These are phyloP conservation scores for Bradypodion ventrale DNA, from an alignment of 2,797 vertebrate species.

Conservation along the genomic window DNA sequence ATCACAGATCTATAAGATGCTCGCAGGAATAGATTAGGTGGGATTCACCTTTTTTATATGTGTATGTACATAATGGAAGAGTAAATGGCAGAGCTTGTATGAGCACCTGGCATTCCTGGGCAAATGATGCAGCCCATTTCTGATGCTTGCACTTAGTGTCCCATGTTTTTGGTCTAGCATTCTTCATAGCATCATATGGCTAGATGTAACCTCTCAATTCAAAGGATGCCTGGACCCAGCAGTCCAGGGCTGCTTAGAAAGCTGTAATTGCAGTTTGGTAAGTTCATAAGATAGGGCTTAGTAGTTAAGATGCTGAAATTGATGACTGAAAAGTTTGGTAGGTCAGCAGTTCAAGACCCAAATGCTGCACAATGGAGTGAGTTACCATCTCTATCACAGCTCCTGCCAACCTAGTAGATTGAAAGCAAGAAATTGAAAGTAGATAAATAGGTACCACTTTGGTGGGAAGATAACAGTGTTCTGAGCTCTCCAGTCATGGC, in stretches of 20 bases:
- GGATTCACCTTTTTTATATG: background rate
- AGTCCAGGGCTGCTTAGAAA: background rate
- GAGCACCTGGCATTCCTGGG: background rate
- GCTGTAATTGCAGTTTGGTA: background rate
- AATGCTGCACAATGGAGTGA: too few relatives aligned
- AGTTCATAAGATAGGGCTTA: background rate
- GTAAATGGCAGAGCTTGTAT: background rate
- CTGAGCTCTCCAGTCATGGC: too few relatives aligned
- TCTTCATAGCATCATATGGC: background rate
- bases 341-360: too few relatives aligned
- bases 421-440: too few relatives aligned
- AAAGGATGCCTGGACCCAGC: background rate
- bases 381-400: too few relatives aligned
- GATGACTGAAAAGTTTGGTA: too few relatives aligned
- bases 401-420: too few relatives aligned
- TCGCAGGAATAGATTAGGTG: background rate
- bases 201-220: background rate
- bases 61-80: background rate
- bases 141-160: background rate
- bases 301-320: too few relatives aligned
- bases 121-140: too few relatives aligned
- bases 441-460: too few relatives aligned
- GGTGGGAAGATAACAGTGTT: too few relatives aligned
- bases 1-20: too few relatives aligned
- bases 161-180: background rate